Conservation (phyloP, 37 sponge, comb jelly and placozoan genomes). For the Aphrocallistes beatrix region DNA sequence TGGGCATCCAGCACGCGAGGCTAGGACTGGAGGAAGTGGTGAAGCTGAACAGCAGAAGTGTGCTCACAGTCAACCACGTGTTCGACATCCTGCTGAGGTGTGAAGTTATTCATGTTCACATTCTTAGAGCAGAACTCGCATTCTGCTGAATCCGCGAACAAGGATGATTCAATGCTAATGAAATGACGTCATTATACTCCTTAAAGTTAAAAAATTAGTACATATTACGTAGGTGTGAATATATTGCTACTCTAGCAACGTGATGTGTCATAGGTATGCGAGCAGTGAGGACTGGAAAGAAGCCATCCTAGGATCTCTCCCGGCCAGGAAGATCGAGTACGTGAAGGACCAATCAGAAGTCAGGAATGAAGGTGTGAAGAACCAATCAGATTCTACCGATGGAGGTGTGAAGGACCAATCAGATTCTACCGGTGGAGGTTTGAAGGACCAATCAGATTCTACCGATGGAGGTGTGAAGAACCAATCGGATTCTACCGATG, state of each 20-base stretch:
- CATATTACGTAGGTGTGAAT: too few species aligned
- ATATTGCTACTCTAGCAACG: too few species aligned
- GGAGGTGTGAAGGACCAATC: neutral
- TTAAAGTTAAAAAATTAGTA: too few species aligned
- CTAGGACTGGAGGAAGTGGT: constrained; percentile 52
- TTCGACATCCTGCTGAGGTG: neutral
- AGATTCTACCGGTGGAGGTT: neutral
- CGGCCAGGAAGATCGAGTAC: neutral
- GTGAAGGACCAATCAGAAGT: neutral
- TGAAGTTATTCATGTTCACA: too few species aligned
- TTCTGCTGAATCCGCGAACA: too few species aligned
- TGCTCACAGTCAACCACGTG: constrained; percentile 69
- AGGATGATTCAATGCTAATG: too few species aligned
- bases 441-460: neutral
- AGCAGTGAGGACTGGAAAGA: neutral
- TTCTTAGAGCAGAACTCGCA: too few species aligned
- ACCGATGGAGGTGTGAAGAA: neutral
- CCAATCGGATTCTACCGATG: too few species aligned
- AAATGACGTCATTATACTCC: too few species aligned
- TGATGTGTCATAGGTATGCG: neutral
- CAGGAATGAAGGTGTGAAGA: neutral
- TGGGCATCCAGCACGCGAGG: constrained; percentile 60
- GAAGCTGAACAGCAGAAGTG: constrained; percentile 42
- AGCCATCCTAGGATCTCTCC: neutral
- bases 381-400: neutral